Conservation (phyloP, 2,888 invertebrate species). For the Hesperia comma region DNA sequence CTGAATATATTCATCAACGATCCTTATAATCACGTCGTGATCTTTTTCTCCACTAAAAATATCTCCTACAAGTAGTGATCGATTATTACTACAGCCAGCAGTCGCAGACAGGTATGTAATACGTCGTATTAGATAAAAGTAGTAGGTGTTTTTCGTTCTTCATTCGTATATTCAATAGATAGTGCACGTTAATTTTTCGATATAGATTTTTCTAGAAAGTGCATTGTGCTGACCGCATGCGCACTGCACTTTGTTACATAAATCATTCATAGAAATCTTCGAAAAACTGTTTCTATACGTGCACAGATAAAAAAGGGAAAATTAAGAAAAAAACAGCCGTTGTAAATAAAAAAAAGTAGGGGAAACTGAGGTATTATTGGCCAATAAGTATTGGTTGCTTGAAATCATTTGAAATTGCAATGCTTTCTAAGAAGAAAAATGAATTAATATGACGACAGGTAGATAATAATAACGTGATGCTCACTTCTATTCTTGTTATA, state of each 20-base stretch:
- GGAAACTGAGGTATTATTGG: too few species aligned
- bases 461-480: too few species aligned
- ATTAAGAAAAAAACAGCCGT: slow-evolving; percentile 40
- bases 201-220: slow-evolving; percentile 47
- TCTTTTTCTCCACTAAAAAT: slow-evolving; percentile 77
- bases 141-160: slow-evolving; percentile 30
- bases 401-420: too few species aligned
- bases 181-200: slow-evolving; percentile 46
- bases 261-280: neutral
- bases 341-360: slow-evolving; percentile 20
- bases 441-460: too few species aligned
- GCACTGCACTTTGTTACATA: slow-evolving; percentile 41
- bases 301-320: slow-evolving; percentile 4
- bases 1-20: slow-evolving; percentile 63
- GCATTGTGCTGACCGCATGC: slow-evolving; percentile 45
- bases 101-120: slow-evolving; percentile 25
- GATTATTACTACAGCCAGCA: slow-evolving; percentile 17
- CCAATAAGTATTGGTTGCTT: too few species aligned
- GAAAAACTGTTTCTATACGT: neutral
- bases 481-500: too few species aligned
- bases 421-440: too few species aligned
- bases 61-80: slow-evolving; percentile 77
- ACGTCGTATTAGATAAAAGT: slow-evolving; percentile 14
- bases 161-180: slow-evolving; percentile 42
- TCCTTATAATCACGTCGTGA: slow-evolving; percentile 66